Evolutionary conservation across 2,113 vertebrate species (phyloP), one percentile per base, ranked within the genome.

Genomic region (Rattus norvegicus): DNA sequence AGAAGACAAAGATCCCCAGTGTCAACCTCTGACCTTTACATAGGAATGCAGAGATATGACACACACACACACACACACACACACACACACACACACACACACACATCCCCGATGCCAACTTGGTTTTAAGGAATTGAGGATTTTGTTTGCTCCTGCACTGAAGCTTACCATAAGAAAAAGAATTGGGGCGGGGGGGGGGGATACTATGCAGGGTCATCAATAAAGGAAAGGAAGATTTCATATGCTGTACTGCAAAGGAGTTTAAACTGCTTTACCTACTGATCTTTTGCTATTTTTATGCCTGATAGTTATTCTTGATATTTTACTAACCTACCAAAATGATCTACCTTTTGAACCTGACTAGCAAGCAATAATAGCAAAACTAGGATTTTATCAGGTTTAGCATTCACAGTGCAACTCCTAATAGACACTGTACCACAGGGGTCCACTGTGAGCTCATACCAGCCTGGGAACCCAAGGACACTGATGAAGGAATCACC

Each of bases 271-370:
- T 81, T 98, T 95, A 97, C 95, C 93, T 94, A 33, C 77, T 91
- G 69, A 14, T 87, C 79, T 85, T 63, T 56, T 76, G 93, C 97
- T 97, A 97, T 95, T 96, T 97, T 97, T 90, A 73, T 59, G 90
- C 92, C 39, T 73, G 61, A 10, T 39, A 61, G 93, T 96, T 96
- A 91, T 96, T 97, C 77, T 81, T 52, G 81, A 92, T 95, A 95
- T 76, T 94, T 92, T 70, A 84, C 47, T 75, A 97, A 92, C 63
- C 88, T 97, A 94, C 92, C 67, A 26, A 77, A 95, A 96, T 24
- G 33, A 22, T 39, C 65, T n/a, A 59, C 76, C 73, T 49, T 95
- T 92, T 26, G 59, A 83, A 95, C 89, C 63, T 63, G 63, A 90
- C 61, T 30, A 96, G 85, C 84, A 91, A 93, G 80, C 30, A 36